Evolutionary conservation across 2,113 vertebrate genomes (phyloP), one percentile per base, ranked within the genome.

Genomic region (Alexandromys fortis): DNA sequence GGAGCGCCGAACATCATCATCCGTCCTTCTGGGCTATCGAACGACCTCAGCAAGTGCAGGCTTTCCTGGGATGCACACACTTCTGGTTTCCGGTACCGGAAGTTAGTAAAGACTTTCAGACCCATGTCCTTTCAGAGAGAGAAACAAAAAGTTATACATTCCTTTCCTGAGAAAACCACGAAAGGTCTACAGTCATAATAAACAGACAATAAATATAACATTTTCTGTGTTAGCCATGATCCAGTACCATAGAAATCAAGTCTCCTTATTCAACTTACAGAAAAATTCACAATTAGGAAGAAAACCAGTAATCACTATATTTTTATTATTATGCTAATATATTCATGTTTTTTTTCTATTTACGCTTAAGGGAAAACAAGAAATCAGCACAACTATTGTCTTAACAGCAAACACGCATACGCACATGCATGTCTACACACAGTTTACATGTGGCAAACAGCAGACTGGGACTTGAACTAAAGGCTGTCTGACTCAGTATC

Each of bases 71-170:
- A 49, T 16, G 61, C 58, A 92, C 98, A 98, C 73, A 98, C 81
- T 82, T 98, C 88, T 10, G 98, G 98, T 63, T 98, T 98, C 82
- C 92, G 98, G 45, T 98, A 83, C 35, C 3, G 12, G 55, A 97
- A 94, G 70, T 98, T 98, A 19, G 97, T 98, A 72, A 98, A 96
- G 91, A 97, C 94, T 92, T 99, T 99, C 97, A 99, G 92, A 81
- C 99, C 99, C 79, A 98, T 94, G n/a, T 47, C 91, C 99, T 99
- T 94, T 93, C 65, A 96, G 83, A 89, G 28, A 98, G 42, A 98
- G 42, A 96, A 98, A 96, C 67, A 45, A 2, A 89, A 58, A 58
- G 3, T 63, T 87, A 21, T 21, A 30, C 7, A 42, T 90, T 96
- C 24, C 3, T 93, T 88, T 88, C 9, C 63, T 35, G 65, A 30